Evolutionary conservation across 2,888 invertebrate genomes (phyloP).

Genomic region (Zelleria hepariella): DNA sequence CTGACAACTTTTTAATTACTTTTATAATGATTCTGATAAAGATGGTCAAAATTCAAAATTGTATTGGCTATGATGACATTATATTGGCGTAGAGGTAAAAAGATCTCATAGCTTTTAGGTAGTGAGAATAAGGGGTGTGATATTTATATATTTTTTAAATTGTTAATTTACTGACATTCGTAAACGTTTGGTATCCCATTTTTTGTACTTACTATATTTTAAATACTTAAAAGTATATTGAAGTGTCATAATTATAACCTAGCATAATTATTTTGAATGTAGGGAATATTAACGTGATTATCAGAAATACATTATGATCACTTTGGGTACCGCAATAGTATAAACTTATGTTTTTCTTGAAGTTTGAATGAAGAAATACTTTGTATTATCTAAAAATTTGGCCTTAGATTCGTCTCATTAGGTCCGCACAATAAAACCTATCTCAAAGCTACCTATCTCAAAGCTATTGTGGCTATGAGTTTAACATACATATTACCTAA

Average conservation of each 20-base stretch:
- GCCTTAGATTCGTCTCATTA: not conserved
- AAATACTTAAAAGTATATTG: not conserved
- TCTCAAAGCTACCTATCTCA: not conserved
- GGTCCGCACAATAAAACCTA: not conserved
- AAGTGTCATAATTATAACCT: not conserved
- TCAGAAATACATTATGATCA: not conserved
- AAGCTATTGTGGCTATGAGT: not conserved
- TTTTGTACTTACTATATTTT: not conserved
- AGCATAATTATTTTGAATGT: not conserved
- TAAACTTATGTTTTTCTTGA: not conserved
- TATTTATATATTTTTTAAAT: not conserved
- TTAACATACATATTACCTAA: not conserved
- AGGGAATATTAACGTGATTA: not conserved
- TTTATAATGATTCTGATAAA: not conserved
- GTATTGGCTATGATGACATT: not conserved
- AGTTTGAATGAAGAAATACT: not conserved
- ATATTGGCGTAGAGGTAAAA: not conserved
- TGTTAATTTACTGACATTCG: not conserved
- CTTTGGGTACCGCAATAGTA: not conserved
- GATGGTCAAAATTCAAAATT: not conserved
- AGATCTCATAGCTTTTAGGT: slow-evolving; percentile 5
- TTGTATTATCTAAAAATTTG: not conserved
- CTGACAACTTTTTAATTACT: too few relatives aligned
- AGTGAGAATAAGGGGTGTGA: not conserved
- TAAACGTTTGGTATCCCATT: not conserved